Percentiles rank a stretch among this genome's conserved stretches.
Conservation (phyloP, 2,888 invertebrate genomes). For the Bembecia ichneumoniformis region DNA sequence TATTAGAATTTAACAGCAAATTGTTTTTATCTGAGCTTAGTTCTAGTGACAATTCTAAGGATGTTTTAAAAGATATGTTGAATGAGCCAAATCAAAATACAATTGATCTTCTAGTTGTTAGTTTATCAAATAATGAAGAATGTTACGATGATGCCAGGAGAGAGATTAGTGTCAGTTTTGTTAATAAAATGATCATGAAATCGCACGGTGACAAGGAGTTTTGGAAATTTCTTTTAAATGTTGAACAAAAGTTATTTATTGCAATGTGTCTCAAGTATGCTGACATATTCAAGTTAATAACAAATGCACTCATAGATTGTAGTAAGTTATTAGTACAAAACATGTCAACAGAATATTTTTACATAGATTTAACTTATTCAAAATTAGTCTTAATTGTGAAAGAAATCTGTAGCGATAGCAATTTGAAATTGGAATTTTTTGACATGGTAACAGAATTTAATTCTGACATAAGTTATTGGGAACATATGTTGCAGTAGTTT, state of each 20-base stretch:
- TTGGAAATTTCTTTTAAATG: slow-evolving; percentile 41
- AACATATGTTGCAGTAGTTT: slow-evolving; percentile 24
- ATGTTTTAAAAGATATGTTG: slow-evolving; percentile 26
- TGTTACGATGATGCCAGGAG: slow-evolving; percentile 22
- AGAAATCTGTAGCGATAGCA: slow-evolving; percentile 43
- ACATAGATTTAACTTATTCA: slow-evolving; percentile 62
- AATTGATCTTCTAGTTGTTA: slow-evolving; percentile 37
- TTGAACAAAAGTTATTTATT: slow-evolving; percentile 31
- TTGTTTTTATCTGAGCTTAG: slow-evolving; percentile 34
- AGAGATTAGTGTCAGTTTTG: slow-evolving; percentile 25
- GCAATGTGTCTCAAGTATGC: slow-evolving; percentile 39
- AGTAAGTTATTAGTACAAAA: slow-evolving; percentile 45
- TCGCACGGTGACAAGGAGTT: slow-evolving; percentile 30
- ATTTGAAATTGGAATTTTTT: slow-evolving; percentile 49
- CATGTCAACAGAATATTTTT: slow-evolving; percentile 50
- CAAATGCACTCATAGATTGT: slow-evolving; percentile 47
- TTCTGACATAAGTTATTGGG: slow-evolving; percentile 52
- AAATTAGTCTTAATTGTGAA: slow-evolving; percentile 56
- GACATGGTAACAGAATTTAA: slow-evolving; percentile 54
- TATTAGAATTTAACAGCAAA: slow-evolving; percentile 40
- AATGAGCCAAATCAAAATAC: slow-evolving; percentile 27
- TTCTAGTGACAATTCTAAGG: slow-evolving; percentile 19
- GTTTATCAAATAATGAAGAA: slow-evolving; percentile 32
- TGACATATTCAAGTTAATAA: slow-evolving; percentile 34
- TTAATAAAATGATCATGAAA: slow-evolving; percentile 28